Conservation (phyloP, 2,113 vertebrate species). For the Serilophus lunatus region DNA sequence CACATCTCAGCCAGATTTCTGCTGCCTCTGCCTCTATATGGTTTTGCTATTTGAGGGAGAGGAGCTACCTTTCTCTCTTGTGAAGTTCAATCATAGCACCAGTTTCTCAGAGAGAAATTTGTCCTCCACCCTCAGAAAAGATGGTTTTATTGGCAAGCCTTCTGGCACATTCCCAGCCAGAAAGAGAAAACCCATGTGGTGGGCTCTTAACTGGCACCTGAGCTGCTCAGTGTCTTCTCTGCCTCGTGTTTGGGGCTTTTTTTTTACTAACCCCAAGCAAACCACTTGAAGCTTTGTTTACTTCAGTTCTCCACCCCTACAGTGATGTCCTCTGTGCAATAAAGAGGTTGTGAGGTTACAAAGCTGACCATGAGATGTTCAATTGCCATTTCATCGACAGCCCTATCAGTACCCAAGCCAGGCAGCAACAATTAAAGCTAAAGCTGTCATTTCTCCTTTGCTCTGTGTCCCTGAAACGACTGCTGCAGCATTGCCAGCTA, state of each 20-base stretch:
- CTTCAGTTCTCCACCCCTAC: neutral
- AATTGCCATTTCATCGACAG: neutral
- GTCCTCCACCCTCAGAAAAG: neutral
- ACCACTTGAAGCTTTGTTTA: neutral
- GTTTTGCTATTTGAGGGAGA: neutral
- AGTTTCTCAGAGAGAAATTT: neutral
- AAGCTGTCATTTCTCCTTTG: neutral
- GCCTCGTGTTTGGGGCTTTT: neutral
- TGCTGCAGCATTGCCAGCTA: neutral
- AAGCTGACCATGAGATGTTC: neutral
- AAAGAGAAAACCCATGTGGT: accelerated
- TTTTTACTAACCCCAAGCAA: neutral
- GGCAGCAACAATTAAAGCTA: neutral
- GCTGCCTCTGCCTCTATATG: neutral
- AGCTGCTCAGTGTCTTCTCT: neutral
- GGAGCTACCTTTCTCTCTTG: neutral
- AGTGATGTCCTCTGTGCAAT: neutral
- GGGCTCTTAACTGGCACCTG: neutral
- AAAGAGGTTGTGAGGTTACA: neutral
- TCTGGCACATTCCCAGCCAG: neutral
- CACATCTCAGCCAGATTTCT: neutral
- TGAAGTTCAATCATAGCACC: neutral
- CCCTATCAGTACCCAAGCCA: neutral
- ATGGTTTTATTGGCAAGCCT: neutral
- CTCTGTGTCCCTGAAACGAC: neutral